A percentile compares a stretch with the other conserved stretches of the same genome.
Evolutionary conservation across 1,140 invertebrate species (phyloP).

Genomic region (Daktulosphaira vitifoliae): DNA sequence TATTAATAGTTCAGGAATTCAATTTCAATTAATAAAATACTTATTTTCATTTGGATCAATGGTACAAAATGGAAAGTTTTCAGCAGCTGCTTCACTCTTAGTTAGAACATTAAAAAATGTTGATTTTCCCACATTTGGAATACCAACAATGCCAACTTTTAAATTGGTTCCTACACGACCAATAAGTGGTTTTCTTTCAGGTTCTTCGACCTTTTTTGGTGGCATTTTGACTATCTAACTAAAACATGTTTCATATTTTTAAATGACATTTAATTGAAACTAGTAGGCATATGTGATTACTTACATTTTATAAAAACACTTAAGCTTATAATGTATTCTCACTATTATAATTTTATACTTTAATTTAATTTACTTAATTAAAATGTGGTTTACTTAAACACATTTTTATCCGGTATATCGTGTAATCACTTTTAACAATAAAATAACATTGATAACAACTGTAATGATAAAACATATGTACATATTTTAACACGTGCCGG

Average conservation of each 20-base stretch:
- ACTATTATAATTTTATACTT: no score
- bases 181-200: slow-evolving; percentile 82
- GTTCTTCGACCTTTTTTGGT: slow-evolving; percentile 88
- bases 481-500: no score
- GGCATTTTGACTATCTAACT: slow-evolving; percentile 54
- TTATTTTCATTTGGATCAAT: slow-evolving; percentile 99
- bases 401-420: no score
- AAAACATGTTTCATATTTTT: neutral
- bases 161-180: slow-evolving; percentile 96
- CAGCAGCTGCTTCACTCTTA: slow-evolving; percentile 88
- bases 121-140: slow-evolving; percentile 97
- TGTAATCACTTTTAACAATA: no score
- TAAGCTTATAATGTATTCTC: no score
- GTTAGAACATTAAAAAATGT: slow-evolving; percentile 99
- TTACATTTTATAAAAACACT: neutral
- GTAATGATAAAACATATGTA: no score
- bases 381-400: no score
- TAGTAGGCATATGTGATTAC: neutral
- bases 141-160: slow-evolving; percentile 90
- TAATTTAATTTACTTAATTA: no score
- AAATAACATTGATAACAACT: no score
- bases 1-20: no score
- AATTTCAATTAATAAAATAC: no score
- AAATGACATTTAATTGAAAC: neutral
- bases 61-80: slow-evolving; percentile 99